Conservation (phyloP, 2,888 invertebrate species). For the Trichogramma dendrolimi region DNA sequence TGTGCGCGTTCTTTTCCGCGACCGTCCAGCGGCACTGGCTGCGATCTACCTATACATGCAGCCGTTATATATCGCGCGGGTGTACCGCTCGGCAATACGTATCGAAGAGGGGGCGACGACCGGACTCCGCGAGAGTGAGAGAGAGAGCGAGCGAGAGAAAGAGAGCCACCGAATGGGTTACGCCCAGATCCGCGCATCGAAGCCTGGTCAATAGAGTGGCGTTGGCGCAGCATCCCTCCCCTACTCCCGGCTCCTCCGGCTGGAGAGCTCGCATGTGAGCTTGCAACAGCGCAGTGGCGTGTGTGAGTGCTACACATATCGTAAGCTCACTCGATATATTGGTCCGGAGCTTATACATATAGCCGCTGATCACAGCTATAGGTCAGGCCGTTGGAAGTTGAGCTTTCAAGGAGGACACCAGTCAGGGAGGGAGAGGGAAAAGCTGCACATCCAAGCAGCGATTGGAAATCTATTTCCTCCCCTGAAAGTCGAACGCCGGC, state of each 20-base stretch:
- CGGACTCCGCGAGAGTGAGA: conserved; percentile 9
- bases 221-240: conserved; percentile 31
- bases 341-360: too few relatives aligned
- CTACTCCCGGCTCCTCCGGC: conserved; percentile 19
- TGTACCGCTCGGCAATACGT: conserved; percentile 28
- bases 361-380: too few relatives aligned
- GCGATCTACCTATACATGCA: too few relatives aligned
- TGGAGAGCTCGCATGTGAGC: neutral
- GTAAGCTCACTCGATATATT: too few relatives aligned
- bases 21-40: conserved; percentile 9
- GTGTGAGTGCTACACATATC: too few relatives aligned
- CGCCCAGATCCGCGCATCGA: conserved; percentile 54
- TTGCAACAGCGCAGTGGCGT: too few relatives aligned
- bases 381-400: too few relatives aligned
- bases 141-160: conserved; percentile 31
- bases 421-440: conserved; percentile 13
- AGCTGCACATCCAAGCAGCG: conserved; percentile 43
- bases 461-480: conserved; percentile 54
- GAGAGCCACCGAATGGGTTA: conserved; percentile 48
- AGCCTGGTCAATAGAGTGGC: conserved; percentile 51
- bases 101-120: conserved; percentile 28
- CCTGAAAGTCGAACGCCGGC: conserved; percentile 52
- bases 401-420: neutral
- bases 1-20: too few relatives aligned
- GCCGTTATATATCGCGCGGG: conserved; percentile 30